Base-by-base conservation (phyloP, 2,888 invertebrate species). In the Hypolimnas misippus region DNA sequence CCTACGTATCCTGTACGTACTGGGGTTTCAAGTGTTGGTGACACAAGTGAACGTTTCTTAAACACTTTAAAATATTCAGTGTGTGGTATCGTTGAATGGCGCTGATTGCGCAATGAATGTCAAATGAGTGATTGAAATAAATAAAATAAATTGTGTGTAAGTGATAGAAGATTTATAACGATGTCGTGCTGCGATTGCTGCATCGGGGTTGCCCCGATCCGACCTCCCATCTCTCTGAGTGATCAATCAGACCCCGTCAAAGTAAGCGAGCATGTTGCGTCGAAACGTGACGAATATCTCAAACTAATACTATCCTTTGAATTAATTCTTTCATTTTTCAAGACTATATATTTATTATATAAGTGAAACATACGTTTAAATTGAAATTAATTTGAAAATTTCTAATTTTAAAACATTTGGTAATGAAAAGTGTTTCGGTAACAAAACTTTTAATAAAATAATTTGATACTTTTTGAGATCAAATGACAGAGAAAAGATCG, bases 201-300 rank as follows among this genome's bases (percentile, higher is more conserved):
- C 84, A 92, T 93, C 75, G 93, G 93, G 74, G 94, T 94, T 66
- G 92, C 94, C 74, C 95, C 96, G 63, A 94, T 97, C 73, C 93
- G 95, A 76, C 93, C 95, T 70, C 97, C 97, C 68, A 95, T 97
- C 81, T 96, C 95, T 83, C 89, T 96, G 72, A 93, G 81, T 78
- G 95, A 95, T 75, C 91, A 91, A 77, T 97, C 97, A 67, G 96
- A 97, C 76, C 86, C 94, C 68, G 89, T 96, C 70, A 96, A 95
- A 94, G 97, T 97, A 92, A 94, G 93, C 84, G 49, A 38, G n/a
- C 25, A 33, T 25, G 40, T 29, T 33, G 14, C 31, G n/a, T 12
- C 14, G 0, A 25, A 46, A 12, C 66, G 72, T 55, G 51, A 50
- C 50, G 64, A n/a, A n/a, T 31, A 56, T 31, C 35, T 4, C n/a